phyloP scores from a whole-genome alignment of 2,113 vertebrate species.

The Sapajus apella region DNA sequence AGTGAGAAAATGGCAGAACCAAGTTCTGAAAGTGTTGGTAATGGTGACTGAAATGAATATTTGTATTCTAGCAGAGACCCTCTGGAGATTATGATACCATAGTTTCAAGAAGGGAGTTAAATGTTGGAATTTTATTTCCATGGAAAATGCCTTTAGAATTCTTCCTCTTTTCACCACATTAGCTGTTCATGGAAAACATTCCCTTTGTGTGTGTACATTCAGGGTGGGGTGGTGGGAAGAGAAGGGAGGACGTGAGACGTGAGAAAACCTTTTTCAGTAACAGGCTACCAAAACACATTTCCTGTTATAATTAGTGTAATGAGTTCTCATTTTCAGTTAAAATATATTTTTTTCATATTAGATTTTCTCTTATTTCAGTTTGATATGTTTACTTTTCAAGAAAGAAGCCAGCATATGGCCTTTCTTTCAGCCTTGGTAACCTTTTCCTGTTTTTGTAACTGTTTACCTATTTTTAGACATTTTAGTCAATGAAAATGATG shows the following conservation, averaged over 20 bases:
- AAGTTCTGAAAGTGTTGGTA: neutral
- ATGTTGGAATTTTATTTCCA: neutral
- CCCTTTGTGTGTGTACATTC: neutral
- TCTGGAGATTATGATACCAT: neutral
- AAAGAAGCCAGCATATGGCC: neutral
- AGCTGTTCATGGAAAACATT: neutral
- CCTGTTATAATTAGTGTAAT: neutral
- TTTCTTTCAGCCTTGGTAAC: neutral
- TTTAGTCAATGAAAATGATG: neutral
- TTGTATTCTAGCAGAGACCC: neutral
- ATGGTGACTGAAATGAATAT: neutral
- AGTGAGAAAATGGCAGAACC: neutral
- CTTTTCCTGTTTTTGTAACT: conserved; percentile 19
- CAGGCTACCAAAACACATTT: neutral
- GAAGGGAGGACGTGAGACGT: neutral
- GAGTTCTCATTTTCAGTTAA: conserved; percentile 32
- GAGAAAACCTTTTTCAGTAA: neutral
- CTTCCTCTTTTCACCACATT: neutral
- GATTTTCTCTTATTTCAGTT: conserved; percentile 43
- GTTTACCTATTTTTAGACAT: neutral
- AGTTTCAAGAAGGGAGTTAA: neutral
- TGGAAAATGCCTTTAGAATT: neutral
- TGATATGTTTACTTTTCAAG: conserved; percentile 7
- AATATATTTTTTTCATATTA: neutral
- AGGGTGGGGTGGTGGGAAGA: too few species aligned